A percentile compares a stretch with the other conserved stretches of the same genome.
These are phyloP conservation scores for Pseudochromis fuscus DNA, from an alignment of 2,797 vertebrate species.

Conservation along the genomic window DNA sequence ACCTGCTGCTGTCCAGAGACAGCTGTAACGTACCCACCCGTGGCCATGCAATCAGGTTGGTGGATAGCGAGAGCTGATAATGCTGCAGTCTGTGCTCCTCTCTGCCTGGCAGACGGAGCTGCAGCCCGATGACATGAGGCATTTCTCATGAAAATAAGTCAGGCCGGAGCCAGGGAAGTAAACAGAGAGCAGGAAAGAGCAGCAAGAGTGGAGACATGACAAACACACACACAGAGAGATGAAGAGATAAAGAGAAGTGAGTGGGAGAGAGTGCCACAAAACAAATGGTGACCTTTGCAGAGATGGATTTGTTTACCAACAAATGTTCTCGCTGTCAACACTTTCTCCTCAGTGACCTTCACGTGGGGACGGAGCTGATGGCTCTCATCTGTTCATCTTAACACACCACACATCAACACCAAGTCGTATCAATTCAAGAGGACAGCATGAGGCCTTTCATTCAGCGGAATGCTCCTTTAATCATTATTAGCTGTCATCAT, in stretches of 20 bases:
- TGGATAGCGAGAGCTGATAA: conserved; percentile 87
- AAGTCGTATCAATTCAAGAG: neutral
- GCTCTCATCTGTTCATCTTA: conserved; percentile 87
- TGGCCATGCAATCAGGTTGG: conserved; percentile 89
- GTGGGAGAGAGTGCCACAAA: conserved; percentile 45
- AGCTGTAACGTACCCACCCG: conserved; percentile 93
- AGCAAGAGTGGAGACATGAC: conserved; percentile 6
- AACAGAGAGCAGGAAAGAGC: conserved; percentile 34
- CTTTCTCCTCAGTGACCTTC: conserved; percentile 89
- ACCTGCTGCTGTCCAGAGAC: conserved; percentile 88
- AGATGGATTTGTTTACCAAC: conserved; percentile 97
- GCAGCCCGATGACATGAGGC: conserved; percentile 52
- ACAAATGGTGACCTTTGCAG: conserved; percentile 94
- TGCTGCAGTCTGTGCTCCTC: conserved; percentile 74
- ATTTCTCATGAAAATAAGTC: conserved; percentile 85
- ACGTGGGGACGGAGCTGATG: conserved; percentile 85
- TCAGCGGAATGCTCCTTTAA: too few species aligned
- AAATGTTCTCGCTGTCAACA: conserved; percentile 84
- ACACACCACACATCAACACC: conserved; percentile 67
- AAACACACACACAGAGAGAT: neutral
- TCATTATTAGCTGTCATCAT: too few species aligned
- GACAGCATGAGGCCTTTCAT: neutral
- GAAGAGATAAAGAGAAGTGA: conserved; percentile 10
- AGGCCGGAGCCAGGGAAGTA: conserved; percentile 40
- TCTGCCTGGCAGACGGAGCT: conserved; percentile 70